Percentiles rank a stretch among this genome's conserved stretches.
Evolutionary conservation across 2,888 invertebrate species (phyloP).

Genomic region (Sylvicola fuscatus): DNA sequence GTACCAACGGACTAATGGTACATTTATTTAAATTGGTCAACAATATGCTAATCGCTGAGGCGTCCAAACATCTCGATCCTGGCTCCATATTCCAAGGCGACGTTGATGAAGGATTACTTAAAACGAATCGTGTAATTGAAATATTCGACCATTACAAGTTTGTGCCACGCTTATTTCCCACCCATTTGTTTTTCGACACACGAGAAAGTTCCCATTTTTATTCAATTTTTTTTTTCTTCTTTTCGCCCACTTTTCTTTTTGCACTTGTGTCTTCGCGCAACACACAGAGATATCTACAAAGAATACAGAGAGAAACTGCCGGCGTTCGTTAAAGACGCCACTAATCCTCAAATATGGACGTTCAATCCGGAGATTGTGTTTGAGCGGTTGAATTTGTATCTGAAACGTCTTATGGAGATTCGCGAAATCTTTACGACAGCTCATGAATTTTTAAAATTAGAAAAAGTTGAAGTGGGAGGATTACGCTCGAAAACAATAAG

Average conservation of each 20-base stretch:
- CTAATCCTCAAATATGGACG: slow-evolving; percentile 46
- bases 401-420: slow-evolving; percentile 39
- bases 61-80: slow-evolving; percentile 53
- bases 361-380: slow-evolving; percentile 56
- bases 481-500: not conserved
- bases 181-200: no score
- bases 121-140: slow-evolving; percentile 31
- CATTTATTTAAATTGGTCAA: slow-evolving; percentile 58
- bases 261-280: no score
- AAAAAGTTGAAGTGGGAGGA: slow-evolving; percentile 58
- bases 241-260: no score
- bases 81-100: slow-evolving; percentile 71
- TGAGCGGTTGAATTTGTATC: slow-evolving; percentile 39
- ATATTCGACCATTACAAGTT: slow-evolving; percentile 4
- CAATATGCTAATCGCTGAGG: slow-evolving; percentile 61
- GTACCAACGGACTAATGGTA: slow-evolving; percentile 39
- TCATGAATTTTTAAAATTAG: slow-evolving; percentile 65
- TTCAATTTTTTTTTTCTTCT: no score
- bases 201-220: no score
- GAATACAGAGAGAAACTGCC: slow-evolving; percentile 32
- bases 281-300: slow-evolving; percentile 23
- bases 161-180: no score
- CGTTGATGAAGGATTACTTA: slow-evolving; percentile 46
- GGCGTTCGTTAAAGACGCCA: slow-evolving; percentile 31
- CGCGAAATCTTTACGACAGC: slow-evolving; percentile 52